Percentiles rank a stretch among this genome's conserved stretches.
Conservation (phyloP, 2,113 vertebrate genomes). For the Glaucidium brasilianum region DNA sequence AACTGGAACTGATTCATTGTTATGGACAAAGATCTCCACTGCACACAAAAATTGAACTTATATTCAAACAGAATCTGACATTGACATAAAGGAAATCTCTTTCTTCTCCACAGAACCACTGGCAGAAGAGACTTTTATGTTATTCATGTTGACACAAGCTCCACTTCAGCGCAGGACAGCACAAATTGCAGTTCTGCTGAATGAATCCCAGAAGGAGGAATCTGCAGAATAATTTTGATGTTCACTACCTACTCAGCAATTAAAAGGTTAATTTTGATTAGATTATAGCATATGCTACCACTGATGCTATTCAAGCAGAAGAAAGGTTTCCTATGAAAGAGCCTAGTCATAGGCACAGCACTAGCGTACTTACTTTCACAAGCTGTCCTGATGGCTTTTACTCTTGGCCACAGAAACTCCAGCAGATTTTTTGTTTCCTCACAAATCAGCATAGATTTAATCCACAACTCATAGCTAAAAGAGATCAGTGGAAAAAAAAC, state of each 20-base stretch:
- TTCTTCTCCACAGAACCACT: background rate
- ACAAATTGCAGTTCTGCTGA: background rate
- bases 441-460: slow-evolving; percentile 90
- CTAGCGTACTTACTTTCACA: slow-evolving; percentile 80
- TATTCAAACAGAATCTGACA: background rate
- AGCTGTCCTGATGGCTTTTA: slow-evolving; percentile 78
- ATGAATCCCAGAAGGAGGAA: background rate
- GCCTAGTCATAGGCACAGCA: background rate
- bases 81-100: background rate
- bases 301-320: background rate
- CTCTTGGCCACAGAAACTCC: slow-evolving; percentile 86
- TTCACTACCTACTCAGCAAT: rapidly evolving
- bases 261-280: background rate
- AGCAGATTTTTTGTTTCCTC: slow-evolving; percentile 81
- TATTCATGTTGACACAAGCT: background rate
- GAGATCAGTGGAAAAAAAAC: background rate
- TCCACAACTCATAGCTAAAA: slow-evolving; percentile 86
- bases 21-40: background rate
- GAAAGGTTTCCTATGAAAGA: background rate
- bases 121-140: background rate
- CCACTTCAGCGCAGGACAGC: background rate
- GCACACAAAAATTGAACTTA: background rate
- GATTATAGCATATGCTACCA: background rate
- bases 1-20: background rate
- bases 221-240: background rate